Percentiles rank a stretch among this genome's conserved stretches.
Conservation (phyloP, 2,888 invertebrate genomes). For the Rhogogaster chlorosoma region DNA sequence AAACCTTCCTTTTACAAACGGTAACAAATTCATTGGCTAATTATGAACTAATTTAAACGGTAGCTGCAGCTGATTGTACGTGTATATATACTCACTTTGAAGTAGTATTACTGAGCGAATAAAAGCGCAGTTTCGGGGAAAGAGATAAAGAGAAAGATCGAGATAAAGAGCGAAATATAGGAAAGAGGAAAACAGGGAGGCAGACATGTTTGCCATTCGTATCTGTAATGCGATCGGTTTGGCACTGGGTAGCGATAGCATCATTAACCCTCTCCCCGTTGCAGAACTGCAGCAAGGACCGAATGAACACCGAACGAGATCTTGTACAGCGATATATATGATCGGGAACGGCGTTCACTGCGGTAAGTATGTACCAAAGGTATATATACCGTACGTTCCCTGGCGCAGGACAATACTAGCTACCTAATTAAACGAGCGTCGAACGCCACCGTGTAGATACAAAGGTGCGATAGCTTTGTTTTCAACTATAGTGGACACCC, state of each 20-base stretch:
- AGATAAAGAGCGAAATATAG: background rate
- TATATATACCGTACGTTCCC: constrained; percentile 51
- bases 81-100: background rate
- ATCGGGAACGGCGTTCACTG: constrained; percentile 25
- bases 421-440: constrained; percentile 74
- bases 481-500: constrained; percentile 64
- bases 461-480: constrained; percentile 76
- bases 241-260: constrained; percentile 77
- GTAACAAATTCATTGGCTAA: background rate
- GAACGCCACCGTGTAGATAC: constrained; percentile 71
- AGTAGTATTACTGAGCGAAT: background rate
- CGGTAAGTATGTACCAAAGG: constrained; percentile 50
- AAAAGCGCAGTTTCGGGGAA: background rate
- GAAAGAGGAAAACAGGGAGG: constrained; percentile 25
- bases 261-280: constrained; percentile 72
- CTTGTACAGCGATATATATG: constrained; percentile 76
- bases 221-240: constrained; percentile 77
- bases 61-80: background rate
- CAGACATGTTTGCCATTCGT: constrained; percentile 48
- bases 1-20: background rate
- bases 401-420: constrained; percentile 72
- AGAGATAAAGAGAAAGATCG: background rate
- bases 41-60: background rate
- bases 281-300: constrained; percentile 49
- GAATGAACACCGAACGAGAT: constrained; percentile 74